Conservation (phyloP, 2,888 invertebrate genomes). For the Chirona hameri region DNA sequence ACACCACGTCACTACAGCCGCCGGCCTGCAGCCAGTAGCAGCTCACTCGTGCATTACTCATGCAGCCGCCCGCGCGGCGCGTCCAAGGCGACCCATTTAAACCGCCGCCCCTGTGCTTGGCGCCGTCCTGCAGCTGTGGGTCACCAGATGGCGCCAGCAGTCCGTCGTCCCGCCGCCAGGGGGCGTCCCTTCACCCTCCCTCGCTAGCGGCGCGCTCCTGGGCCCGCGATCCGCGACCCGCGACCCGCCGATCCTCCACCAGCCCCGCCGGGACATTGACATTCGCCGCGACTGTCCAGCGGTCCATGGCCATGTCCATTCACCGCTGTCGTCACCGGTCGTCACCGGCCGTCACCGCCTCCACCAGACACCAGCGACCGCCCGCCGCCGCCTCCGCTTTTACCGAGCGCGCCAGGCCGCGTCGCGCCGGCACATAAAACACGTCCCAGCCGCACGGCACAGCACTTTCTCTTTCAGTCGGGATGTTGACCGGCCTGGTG, state of each 20-base stretch:
- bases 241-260: no score
- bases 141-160: not conserved
- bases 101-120: not conserved
- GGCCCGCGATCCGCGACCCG: no score
- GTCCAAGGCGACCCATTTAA: not conserved
- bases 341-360: not conserved
- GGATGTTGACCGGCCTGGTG: not conserved
- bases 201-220: no score
- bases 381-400: no score
- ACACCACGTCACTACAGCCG: no score
- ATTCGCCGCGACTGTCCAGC: no score
- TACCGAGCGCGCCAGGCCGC: no score
- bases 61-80: not conserved
- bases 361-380: not conserved
- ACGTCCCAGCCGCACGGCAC: not conserved
- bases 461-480: not conserved
- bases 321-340: not conserved
- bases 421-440: conserved; percentile 3
- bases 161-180: not conserved
- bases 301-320: no score
- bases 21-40: no score
- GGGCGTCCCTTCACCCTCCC: not conserved
- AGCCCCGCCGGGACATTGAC: no score
- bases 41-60: no score
- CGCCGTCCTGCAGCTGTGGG: no score